phyloP scores from a whole-genome alignment of 2,113 vertebrate genomes.

The Mesitornis unicolor region DNA sequence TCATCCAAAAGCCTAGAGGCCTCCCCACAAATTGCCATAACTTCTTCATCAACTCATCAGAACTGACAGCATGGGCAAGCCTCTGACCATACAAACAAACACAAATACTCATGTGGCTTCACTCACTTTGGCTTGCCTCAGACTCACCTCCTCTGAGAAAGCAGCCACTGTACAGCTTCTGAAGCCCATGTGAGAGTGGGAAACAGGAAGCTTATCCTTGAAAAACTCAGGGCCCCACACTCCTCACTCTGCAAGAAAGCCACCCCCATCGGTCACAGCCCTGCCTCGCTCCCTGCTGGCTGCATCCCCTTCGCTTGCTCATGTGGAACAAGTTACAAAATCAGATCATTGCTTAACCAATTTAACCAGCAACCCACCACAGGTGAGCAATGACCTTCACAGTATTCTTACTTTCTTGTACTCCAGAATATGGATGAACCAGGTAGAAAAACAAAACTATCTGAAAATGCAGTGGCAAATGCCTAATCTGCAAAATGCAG shows the following conservation, averaged over 20 bases:
- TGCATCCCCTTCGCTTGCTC: background rate
- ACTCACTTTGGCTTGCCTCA: background rate
- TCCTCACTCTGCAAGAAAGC: background rate
- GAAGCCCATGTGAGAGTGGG: background rate
- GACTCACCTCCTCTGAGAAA: background rate
- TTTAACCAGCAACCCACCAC: background rate
- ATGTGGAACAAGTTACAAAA: background rate
- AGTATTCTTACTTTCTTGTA: background rate
- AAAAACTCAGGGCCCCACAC: background rate
- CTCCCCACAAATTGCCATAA: slow-evolving; percentile 16
- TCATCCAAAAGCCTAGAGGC: background rate
- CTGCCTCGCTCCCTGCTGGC: background rate
- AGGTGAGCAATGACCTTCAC: background rate
- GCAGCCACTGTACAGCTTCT: background rate
- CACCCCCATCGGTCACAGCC: rapidly evolving
- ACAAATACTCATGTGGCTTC: background rate
- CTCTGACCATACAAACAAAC: slow-evolving; percentile 42
- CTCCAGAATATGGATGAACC: background rate
- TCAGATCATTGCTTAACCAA: background rate
- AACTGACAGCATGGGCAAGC: background rate
- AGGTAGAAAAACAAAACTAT: background rate
- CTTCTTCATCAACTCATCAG: background rate
- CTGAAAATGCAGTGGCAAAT: background rate
- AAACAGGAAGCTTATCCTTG: background rate
- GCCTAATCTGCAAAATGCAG: background rate